These are phyloP conservation scores for Drosophila peninsularis DNA, from an alignment of 2,888 invertebrate genomes.

Conservation along the genomic window DNA sequence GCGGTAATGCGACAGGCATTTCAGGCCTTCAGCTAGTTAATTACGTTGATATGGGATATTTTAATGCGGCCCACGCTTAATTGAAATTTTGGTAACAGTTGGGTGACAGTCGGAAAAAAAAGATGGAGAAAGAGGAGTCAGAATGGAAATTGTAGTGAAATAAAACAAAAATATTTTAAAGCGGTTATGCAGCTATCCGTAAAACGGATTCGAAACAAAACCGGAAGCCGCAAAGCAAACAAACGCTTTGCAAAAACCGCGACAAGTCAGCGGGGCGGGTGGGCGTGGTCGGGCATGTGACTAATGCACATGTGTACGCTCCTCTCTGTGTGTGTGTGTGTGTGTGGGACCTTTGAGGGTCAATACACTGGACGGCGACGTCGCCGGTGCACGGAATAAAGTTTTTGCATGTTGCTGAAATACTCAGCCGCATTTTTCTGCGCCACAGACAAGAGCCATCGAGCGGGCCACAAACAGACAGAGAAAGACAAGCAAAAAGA, in stretches of 20 bases:
- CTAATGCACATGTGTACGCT: conserved; percentile 33
- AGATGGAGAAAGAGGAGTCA: neutral
- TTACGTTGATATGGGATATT: conserved; percentile 26
- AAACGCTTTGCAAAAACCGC: conserved; percentile 76
- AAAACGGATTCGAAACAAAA: conserved; percentile 67
- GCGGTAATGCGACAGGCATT: conserved; percentile 15
- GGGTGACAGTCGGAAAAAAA: conserved; percentile 8
- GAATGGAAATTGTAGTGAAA: neutral
- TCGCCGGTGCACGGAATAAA: conserved; percentile 69
- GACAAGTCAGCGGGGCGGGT: conserved; percentile 48
- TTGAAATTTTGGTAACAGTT: conserved; percentile 35
- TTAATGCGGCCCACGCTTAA: conserved; percentile 23
- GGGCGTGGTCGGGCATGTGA: conserved; percentile 30
- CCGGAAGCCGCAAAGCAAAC: conserved; percentile 79
- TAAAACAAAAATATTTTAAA: conserved; percentile 58
- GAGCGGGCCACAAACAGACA: conserved; percentile 35
- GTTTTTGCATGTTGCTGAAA: conserved; percentile 73
- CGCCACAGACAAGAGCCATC: conserved; percentile 49
- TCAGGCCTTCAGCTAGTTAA: conserved; percentile 23
- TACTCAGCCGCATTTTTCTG: conserved; percentile 74
- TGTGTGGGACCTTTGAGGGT: conserved; percentile 56
- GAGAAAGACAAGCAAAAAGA: conserved; percentile 19
- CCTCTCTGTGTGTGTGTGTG: neutral
- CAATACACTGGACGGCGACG: conserved; percentile 70
- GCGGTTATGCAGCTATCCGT: conserved; percentile 69